phyloP scores from a whole-genome alignment of 2,888 invertebrate species.

The Biston stratarius region DNA sequence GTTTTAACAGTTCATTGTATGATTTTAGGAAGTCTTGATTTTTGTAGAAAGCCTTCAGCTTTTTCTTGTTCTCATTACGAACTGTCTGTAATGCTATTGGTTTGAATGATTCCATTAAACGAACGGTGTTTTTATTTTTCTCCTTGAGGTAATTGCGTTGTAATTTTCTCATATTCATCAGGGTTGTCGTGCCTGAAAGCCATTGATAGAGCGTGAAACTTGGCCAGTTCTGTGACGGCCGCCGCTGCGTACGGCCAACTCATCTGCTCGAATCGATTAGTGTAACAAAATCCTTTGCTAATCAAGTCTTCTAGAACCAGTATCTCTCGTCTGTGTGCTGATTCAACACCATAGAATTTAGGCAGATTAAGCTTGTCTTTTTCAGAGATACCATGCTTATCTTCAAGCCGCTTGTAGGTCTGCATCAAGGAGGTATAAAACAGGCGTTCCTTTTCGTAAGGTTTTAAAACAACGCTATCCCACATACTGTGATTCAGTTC shows the following conservation, averaged over 20 bases:
- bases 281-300: not conserved
- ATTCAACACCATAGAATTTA: constrained; percentile 1
- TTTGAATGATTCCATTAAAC: constrained; percentile 4
- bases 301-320: constrained; percentile 6
- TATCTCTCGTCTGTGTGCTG: not conserved
- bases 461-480: not conserved
- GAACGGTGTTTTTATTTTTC: not conserved
- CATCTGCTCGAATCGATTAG: not conserved
- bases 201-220: constrained; percentile 18
- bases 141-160: not conserved
- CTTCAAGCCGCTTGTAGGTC: constrained; percentile 8
- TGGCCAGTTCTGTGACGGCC: constrained; percentile 15
- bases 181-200: constrained; percentile 4
- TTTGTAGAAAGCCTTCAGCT: not conserved
- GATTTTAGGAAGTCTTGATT: not conserved
- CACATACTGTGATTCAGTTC: not conserved
- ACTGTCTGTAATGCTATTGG: not conserved
- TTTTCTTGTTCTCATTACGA: constrained; percentile 7
- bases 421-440: constrained; percentile 5
- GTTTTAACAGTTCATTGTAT: not conserved
- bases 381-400: constrained; percentile 4
- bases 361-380: constrained; percentile 7
- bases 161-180: not conserved
- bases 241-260: constrained; percentile 15
- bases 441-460: not conserved